phyloP scores from a whole-genome alignment of 2,797 vertebrate species.

The Neosilurus mollespiculum region DNA sequence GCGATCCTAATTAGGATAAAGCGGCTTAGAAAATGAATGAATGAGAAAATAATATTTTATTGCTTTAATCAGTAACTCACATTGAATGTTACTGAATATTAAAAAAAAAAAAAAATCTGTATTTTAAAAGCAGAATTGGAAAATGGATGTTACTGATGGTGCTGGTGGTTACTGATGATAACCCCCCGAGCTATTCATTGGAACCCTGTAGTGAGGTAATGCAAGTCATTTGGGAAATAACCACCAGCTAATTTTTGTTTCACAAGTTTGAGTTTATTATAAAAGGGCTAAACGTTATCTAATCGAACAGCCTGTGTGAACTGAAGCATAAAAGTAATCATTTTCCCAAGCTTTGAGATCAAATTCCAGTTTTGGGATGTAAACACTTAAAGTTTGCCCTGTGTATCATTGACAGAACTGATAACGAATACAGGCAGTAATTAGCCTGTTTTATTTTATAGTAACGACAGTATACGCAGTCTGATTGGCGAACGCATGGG shows the following conservation, averaged over 20 bases:
- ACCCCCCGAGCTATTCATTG: not conserved
- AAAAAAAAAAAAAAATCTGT: too few species aligned
- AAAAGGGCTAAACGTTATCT: slow-evolving; percentile 4
- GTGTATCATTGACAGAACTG: not conserved
- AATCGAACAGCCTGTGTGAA: slow-evolving; percentile 2
- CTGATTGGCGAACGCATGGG: too few species aligned
- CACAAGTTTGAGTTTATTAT: not conserved
- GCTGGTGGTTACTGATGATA: slow-evolving; percentile 16
- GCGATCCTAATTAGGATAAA: too few species aligned
- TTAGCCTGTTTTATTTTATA: not conserved
- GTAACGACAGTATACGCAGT: too few species aligned
- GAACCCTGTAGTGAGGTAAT: slow-evolving; percentile 3
- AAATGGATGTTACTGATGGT: too few species aligned
- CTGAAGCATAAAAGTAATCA: not conserved
- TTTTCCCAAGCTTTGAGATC: not conserved
- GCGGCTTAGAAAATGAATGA: too few species aligned
- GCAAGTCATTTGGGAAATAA: not conserved
- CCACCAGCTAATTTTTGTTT: not conserved
- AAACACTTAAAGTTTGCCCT: slow-evolving; percentile 15
- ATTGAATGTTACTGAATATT: not conserved
- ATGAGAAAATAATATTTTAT: too few species aligned
- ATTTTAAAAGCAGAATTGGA: not conserved
- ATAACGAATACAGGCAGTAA: slow-evolving; percentile 13
- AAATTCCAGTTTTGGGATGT: not conserved
- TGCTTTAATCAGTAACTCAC: not conserved